Base-by-base conservation (phyloP, 2,113 vertebrate genomes). In the Octodon degus region DNA sequence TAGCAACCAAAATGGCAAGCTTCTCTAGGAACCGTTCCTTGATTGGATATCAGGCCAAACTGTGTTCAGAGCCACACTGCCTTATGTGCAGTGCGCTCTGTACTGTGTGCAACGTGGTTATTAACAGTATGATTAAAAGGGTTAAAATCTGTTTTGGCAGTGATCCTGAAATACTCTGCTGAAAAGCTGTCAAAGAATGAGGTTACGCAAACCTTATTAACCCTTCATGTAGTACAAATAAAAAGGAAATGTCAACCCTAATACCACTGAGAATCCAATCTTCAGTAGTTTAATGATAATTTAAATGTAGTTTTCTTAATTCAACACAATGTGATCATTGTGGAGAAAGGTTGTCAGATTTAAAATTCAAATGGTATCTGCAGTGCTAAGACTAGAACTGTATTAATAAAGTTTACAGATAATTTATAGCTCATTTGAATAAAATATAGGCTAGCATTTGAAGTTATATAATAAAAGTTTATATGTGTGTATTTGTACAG, bases 161-260 rank as follows among this genome's bases (percentile, higher is more conserved):
- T 97, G 93, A 96, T 98, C 97, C 98, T 0, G 0, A 97, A 95
- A 90, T 96, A 93, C 86, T 96, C 96, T 80, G 94, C 98, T 43
- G 94, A 97, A 93, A 96, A 97, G 89, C 97, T 88, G 87, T 97
- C 97, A 97, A 98, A 98, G 98, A 98, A 97, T 95, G 98, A 98
- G 97, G 97, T 98, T 98, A 98, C 88, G 95, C 92, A 98, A 98
- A 98, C 97, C 98, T 98, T 98, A 98, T 98, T 98, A 98, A 98
- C 98, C 98, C 97, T 98, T 97, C 14, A 0, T 96, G 93, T 96
- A 97, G 92, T 94, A 82, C 98, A 98, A 98, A 98, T 95, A 97
- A 85, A 98, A 98, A 97, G 90, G 93, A 98, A 98, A 98, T 98
- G 97, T 97, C 98, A 98, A 40, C 94, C 77, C 96, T 97, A 97